These are phyloP conservation scores for Caenorhabditis sp. DNA, from an alignment of 2,888 invertebrate species.

Conservation along the genomic window DNA sequence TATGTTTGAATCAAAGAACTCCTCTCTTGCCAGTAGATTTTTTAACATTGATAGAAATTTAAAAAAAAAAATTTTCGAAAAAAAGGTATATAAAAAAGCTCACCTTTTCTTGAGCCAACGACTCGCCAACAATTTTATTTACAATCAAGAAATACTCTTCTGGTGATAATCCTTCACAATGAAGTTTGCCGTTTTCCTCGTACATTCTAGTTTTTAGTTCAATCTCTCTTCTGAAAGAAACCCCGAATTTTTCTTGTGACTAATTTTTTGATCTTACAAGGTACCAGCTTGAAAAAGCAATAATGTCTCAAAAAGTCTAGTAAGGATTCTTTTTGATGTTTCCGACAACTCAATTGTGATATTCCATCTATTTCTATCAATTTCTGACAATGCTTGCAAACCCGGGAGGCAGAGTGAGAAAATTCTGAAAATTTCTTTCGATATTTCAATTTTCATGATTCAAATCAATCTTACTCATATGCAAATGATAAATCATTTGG, in stretches of 20 bases:
- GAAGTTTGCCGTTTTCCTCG: neutral
- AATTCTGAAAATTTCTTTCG: conserved; percentile 25
- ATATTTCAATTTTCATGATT: neutral
- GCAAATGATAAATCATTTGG: conserved; percentile 16
- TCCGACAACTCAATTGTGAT: conserved; percentile 1
- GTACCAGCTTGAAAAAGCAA: conserved; percentile 9
- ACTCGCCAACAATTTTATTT: conserved; percentile 16
- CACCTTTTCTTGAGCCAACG: conserved; percentile 23
- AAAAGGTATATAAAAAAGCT: too few species aligned
- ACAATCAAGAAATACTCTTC: conserved; percentile 22
- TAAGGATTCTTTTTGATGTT: neutral
- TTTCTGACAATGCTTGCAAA: conserved; percentile 25
- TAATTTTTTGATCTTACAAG: conserved; percentile 2
- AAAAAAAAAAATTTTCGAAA: too few species aligned
- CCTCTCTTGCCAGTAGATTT: too few species aligned
- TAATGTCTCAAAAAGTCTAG: conserved; percentile 19
- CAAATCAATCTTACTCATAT: conserved; percentile 28
- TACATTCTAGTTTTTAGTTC: neutral
- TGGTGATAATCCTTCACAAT: conserved; percentile 14
- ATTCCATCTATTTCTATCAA: conserved; percentile 43
- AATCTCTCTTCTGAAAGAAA: conserved; percentile 15
- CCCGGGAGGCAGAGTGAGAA: conserved; percentile 36
- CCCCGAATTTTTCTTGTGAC: neutral
- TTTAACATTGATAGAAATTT: too few species aligned
- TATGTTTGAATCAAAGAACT: too few species aligned